Conservation (phyloP, 1,140 invertebrate species). For the Lepidotrigona ventralis region DNA sequence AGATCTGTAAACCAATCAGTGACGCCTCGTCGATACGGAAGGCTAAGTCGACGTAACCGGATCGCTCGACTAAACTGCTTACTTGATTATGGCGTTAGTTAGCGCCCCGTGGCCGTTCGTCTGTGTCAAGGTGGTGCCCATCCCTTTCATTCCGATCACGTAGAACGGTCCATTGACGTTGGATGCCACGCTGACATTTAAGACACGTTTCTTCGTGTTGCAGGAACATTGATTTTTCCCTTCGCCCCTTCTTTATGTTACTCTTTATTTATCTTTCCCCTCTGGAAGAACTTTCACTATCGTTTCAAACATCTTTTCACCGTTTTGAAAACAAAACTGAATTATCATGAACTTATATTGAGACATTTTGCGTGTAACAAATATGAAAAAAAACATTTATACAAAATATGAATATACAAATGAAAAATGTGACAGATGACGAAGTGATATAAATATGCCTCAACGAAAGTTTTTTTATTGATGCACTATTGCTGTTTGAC, state of each 20-base stretch:
- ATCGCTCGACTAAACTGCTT: conserved; percentile 64
- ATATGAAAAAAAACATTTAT: too few species aligned
- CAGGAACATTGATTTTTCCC: background rate
- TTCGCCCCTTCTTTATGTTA: background rate
- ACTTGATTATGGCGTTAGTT: conserved; percentile 66
- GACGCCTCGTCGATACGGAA: conserved; percentile 62
- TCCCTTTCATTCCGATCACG: conserved; percentile 53
- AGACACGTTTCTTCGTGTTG: background rate
- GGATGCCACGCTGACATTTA: conserved; percentile 1
- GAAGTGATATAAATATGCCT: too few species aligned
- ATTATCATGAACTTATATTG: too few species aligned
- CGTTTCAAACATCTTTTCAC: too few species aligned
- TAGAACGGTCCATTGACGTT: conserved; percentile 24
- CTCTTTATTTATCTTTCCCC: background rate
- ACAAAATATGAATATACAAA: too few species aligned
- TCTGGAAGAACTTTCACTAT: background rate
- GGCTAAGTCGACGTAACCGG: conserved; percentile 61
- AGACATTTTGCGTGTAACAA: too few species aligned
- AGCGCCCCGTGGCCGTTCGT: conserved; percentile 42
- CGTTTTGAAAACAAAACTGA: too few species aligned
- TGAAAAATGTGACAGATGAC: too few species aligned
- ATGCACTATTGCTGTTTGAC: too few species aligned
- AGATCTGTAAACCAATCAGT: conserved; percentile 72
- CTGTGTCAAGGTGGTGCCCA: conserved; percentile 18
- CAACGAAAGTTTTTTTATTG: too few species aligned